These are phyloP conservation scores for Dynastes hyllus DNA, from an alignment of 2,888 invertebrate species.

Conservation along the genomic window DNA sequence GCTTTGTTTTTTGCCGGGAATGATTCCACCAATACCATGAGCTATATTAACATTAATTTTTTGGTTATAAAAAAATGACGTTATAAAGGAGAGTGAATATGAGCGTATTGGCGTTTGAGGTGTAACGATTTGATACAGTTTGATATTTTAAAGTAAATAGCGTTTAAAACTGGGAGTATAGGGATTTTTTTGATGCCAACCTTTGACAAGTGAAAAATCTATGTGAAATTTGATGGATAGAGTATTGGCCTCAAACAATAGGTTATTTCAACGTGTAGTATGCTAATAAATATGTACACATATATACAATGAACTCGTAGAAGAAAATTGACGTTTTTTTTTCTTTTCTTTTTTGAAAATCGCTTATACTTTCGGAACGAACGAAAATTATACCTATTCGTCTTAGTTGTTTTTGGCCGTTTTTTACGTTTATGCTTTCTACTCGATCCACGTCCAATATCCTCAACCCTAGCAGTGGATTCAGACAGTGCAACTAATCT, in stretches of 20 bases:
- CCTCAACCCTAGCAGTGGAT: constrained; percentile 39
- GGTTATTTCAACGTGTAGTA: neutral
- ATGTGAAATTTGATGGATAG: neutral
- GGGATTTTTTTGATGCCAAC: too few species aligned
- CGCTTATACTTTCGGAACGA: too few species aligned
- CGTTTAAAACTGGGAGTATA: too few species aligned
- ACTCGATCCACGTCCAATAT: constrained; percentile 39
- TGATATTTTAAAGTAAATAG: too few species aligned
- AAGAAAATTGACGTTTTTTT: neutral
- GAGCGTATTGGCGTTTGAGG: too few species aligned
- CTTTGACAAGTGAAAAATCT: neutral
- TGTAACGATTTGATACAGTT: too few species aligned
- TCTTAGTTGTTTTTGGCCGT: constrained; percentile 66
- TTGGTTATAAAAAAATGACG: too few species aligned
- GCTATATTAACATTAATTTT: too few species aligned
- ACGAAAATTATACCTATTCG: constrained; percentile 63
- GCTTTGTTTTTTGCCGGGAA: too few species aligned
- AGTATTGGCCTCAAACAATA: constrained; percentile 22
- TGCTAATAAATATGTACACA: neutral
- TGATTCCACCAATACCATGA: too few species aligned
- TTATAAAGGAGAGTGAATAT: too few species aligned
- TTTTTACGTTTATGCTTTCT: constrained; percentile 61
- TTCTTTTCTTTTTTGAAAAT: too few species aligned
- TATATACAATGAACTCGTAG: neutral
- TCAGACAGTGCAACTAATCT: constrained; percentile 51